Conservation (phyloP, 1,140 invertebrate genomes). For the Pygmarrhopalites habei region DNA sequence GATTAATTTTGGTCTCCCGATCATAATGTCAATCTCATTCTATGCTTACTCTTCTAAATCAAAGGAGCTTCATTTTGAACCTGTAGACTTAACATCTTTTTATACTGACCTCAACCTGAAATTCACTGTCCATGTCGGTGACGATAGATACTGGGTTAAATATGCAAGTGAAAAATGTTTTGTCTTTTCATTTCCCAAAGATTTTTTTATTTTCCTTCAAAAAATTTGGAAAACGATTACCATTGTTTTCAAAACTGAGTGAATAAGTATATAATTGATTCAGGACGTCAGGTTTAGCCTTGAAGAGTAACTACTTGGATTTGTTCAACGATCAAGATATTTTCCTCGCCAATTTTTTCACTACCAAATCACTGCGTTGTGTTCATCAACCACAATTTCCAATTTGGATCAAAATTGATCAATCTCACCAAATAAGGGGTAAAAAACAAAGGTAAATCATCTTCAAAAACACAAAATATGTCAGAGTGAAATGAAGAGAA, state of each 20-base stretch:
- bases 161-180: conserved; percentile 21
- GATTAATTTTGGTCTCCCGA: background rate
- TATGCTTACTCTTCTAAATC: background rate
- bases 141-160: conserved; percentile 18
- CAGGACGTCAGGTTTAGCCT: no score
- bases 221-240: background rate
- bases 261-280: background rate
- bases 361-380: conserved; percentile 10
- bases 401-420: conserved; percentile 12
- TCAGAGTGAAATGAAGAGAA: no score
- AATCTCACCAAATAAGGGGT: no score
- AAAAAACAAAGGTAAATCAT: no score
- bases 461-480: no score
- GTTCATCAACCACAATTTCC: conserved; percentile 18
- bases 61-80: conserved; percentile 18
- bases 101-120: background rate
- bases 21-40: conserved; percentile 26
- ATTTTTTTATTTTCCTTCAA: no score
- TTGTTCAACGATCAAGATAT: background rate
- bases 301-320: background rate
- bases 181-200: no score
- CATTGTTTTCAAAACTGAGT: background rate
- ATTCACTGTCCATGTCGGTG: background rate
- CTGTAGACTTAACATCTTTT: conserved; percentile 2
- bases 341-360: conserved; percentile 21